Evolutionary conservation across 2,797 vertebrate genomes (phyloP), one percentile per base, ranked within the genome.

Genomic region (Vultur gryphus): DNA sequence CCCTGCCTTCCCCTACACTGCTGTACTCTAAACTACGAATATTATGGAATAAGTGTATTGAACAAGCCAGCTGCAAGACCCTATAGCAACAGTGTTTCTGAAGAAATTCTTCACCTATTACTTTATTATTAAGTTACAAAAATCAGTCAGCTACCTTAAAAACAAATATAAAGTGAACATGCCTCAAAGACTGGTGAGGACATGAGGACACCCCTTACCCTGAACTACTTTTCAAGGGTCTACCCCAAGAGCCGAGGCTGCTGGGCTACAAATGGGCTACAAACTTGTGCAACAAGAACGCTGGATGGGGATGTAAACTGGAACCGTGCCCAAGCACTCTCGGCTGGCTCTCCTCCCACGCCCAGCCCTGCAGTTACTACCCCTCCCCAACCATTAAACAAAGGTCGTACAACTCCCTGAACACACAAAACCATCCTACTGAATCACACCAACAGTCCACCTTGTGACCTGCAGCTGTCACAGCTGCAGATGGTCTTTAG

Each of bases 381-480:
- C 44, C 35, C 67, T 86, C 80, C 61, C 49, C 37, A 67, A 23
- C 23, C 86, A 84, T 26, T 48, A 81, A 93, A 44, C 76, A 86
- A 87, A 92, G 72, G 57, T 57, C 0, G 0, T 6, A 44, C 44
- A 90, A 52, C 69, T 75, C 61, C 77, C n/a, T 41, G 41, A 84
- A 73, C 44, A 88, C 48, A 88, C 29, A 84, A 43, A 72, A 16
- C 39, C 21, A 55, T 25, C 41, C 92, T 28, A 16, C 59, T 31
- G 37, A 77, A 55, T 61, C 64, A 62, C 51, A 58, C 21, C 0
- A 0, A 54, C 41, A 4, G 0, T 31, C 48, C 64, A 55, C 24
- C 24, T 73, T 0, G 0, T 15, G 49, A 62, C 26, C 4, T 3
- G 48, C 82, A 65, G 52, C 28, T 0, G 1, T 13, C 2, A 4